A percentile compares a stretch with the other conserved stretches of the same genome.
These are phyloP conservation scores for Lepidothrix coronata DNA, from an alignment of 2,113 vertebrate genomes.

Conservation along the genomic window DNA sequence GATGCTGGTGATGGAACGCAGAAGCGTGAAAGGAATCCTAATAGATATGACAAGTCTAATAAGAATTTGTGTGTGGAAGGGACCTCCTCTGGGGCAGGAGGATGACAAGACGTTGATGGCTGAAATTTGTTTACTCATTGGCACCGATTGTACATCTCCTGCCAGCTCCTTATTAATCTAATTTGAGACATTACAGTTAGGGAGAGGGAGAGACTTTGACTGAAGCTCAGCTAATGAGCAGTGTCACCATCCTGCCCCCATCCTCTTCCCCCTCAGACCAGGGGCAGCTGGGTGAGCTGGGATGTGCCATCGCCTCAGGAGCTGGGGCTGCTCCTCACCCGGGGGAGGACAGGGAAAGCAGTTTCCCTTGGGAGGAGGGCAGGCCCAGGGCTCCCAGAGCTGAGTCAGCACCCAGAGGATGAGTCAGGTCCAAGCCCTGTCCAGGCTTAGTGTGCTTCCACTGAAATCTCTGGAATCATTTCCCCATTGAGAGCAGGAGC, in stretches of 20 bases:
- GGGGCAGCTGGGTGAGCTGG: background rate
- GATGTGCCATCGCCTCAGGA: background rate
- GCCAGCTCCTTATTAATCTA: conserved; percentile 80
- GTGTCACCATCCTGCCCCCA: conserved; percentile 48
- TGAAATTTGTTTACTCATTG: conserved; percentile 81
- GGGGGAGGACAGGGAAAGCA: rapidly evolving
- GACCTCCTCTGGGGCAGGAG: conserved; percentile 80
- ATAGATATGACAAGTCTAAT: conserved; percentile 98
- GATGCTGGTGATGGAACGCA: conserved; percentile 85
- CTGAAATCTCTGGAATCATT: background rate
- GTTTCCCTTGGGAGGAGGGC: background rate
- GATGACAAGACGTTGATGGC: conserved; percentile 84
- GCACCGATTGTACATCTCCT: conserved; percentile 67
- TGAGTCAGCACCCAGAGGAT: rapidly evolving
- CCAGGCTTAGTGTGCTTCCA: background rate
- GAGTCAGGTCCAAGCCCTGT: background rate
- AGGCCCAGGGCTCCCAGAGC: background rate
- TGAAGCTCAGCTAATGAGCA: conserved; percentile 57
- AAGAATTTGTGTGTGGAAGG: conserved; percentile 88
- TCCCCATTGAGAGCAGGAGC: background rate
- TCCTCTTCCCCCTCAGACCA: background rate
- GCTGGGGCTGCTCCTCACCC: background rate
- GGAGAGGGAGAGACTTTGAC: conserved; percentile 39
- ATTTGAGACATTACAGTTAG: conserved; percentile 75
- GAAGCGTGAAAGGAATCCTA: conserved; percentile 95